These are phyloP conservation scores for Anthopleura sola DNA, from an alignment of 64 coral and sea anemone genomes.

Conservation along the genomic window DNA sequence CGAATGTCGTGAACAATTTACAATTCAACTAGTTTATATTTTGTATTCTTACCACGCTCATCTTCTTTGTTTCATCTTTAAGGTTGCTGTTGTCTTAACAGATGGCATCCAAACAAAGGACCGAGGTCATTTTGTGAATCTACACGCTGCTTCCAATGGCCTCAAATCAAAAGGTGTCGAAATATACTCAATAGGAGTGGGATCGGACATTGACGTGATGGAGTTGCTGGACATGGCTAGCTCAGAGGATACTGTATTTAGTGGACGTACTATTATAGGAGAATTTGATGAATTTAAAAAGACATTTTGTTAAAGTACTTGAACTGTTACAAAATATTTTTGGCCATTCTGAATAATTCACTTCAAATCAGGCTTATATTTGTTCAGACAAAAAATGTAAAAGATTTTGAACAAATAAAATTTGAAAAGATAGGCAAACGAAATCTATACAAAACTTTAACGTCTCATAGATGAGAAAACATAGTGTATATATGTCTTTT, in stretches of 20 bases:
- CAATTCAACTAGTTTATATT: no score
- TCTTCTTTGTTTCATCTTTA: neutral
- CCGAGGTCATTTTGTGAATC: neutral
- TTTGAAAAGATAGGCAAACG: no score
- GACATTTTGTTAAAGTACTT: neutral
- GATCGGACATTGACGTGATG: neutral
- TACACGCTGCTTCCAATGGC: neutral
- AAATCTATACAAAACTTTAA: no score
- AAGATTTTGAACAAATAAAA: no score
- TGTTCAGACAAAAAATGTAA: no score
- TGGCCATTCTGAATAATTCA: no score
- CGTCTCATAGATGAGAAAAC: no score
- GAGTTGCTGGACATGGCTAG: neutral
- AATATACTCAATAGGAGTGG: conserved; percentile 21
- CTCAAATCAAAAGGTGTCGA: conserved; percentile 3
- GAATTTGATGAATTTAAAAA: neutral
- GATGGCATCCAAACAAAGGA: conserved; percentile 17
- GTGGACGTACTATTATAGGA: neutral
- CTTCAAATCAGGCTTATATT: no score
- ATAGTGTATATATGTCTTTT: no score
- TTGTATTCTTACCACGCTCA: no score
- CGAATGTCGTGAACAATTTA: no score
- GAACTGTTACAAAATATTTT: no score
- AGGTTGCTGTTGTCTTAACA: conserved; percentile 13
- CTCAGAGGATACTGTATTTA: neutral